Evolutionary conservation across 2,113 vertebrate species (phyloP), one percentile per base, ranked within the genome.

Genomic region (Leuciscus idus): DNA sequence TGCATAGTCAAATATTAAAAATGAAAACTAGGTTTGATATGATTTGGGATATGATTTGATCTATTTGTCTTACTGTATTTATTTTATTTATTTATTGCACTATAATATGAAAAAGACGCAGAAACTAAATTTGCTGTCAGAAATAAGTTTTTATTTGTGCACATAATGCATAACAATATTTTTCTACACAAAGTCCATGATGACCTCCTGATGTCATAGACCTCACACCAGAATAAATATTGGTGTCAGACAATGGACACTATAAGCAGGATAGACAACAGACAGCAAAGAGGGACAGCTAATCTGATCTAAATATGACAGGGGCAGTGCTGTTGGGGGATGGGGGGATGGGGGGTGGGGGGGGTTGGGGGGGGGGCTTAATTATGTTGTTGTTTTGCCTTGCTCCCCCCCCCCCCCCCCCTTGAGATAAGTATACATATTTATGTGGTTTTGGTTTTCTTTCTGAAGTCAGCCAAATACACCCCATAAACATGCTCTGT

Each of bases 291-390:
- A 87, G 75, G 77, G 78, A 59, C 46, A 81, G 81, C 80, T 90
- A 89, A 91, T 90, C 81, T 87, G 78, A 88, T 88, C 76, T 85
- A 33, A 82, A 89, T 85, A 87, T 85, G 85, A 80, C 87, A 87
- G 55, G 73, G 76, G 23, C 15, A 59, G 62, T 21, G 50, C 13
- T 4, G 43, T 46, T 28, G 78, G 28, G 39, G 13, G 61, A 15
- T 61, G 66, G 81, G 55, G 48, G 39, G 21, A 62, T 39, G 57
- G 78, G 28, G 39, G 13, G 61, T 11, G 50, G 66, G 81, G 55
- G 48, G 39, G 21, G 61, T 39, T 46, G 17, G 52, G 39, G 46
- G n/a, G 80, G 57, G 48, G 17, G 43, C 46, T 57, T 89, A 83
- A 84, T 75, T 89, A 81, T 74, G 66, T 33, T 88, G 87, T 85